Percentiles rank a stretch among this genome's conserved stretches.
phyloP scores from a whole-genome alignment of 2,888 invertebrate genomes.

The Cosmorhoe ocellata region DNA sequence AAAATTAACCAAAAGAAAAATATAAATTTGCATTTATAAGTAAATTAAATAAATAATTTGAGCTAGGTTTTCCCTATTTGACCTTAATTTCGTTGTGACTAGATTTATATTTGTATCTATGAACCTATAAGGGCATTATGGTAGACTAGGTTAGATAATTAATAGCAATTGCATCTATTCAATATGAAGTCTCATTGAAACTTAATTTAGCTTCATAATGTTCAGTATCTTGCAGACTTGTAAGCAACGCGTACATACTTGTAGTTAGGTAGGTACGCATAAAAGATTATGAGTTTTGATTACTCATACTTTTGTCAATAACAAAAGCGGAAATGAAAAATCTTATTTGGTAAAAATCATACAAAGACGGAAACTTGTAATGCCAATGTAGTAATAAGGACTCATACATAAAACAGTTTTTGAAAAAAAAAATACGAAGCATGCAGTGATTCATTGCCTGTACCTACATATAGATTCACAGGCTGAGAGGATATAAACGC shows the following conservation, averaged over 20 bases:
- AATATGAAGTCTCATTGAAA: not conserved
- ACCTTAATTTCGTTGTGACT: slow-evolving; percentile 20
- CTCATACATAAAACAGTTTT: no score
- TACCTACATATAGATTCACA: no score
- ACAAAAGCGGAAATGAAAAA: no score
- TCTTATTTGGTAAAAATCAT: slow-evolving; percentile 1
- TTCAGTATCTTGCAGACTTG: not conserved
- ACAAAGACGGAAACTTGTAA: not conserved
- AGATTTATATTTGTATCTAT: slow-evolving; percentile 9
- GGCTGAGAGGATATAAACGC: no score
- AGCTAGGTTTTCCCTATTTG: no score
- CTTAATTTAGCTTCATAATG: not conserved
- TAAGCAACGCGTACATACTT: not conserved
- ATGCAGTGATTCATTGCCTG: not conserved
- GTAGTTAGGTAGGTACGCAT: no score
- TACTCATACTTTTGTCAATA: no score
- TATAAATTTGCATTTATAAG: not conserved
- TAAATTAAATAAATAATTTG: not conserved
- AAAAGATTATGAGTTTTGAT: no score
- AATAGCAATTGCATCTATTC: no score
- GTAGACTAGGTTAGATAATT: not conserved
- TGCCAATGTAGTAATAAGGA: not conserved
- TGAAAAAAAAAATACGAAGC: no score
- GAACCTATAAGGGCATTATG: not conserved
- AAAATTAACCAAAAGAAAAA: not conserved